phyloP scores from a whole-genome alignment of 2,113 vertebrate species.

The Thermophis baileyi region DNA sequence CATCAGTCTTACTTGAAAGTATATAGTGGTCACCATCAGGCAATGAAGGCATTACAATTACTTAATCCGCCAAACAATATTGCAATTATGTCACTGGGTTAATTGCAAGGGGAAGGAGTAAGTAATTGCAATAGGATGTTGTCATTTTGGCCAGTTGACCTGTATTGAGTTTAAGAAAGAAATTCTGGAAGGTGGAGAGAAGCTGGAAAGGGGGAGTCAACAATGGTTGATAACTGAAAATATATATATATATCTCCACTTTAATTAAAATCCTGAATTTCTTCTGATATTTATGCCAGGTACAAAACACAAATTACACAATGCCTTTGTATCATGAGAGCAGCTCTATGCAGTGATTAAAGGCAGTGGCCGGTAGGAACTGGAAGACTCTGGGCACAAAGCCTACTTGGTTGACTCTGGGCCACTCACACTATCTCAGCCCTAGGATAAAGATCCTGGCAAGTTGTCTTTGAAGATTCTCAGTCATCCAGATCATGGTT shows the following conservation, averaged over 20 bases:
- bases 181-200: neutral
- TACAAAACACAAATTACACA: neutral
- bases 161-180: neutral
- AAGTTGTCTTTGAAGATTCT: neutral
- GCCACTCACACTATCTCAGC: neutral
- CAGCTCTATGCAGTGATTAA: neutral
- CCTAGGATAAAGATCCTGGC: neutral
- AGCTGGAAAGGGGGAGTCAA: too few relatives aligned
- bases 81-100: neutral
- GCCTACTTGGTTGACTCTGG: neutral
- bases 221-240: too few relatives aligned
- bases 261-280: neutral
- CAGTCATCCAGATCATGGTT: too few relatives aligned
- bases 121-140: neutral
- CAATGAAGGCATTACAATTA: neutral
- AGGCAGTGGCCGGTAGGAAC: neutral
- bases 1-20: neutral
- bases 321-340: neutral
- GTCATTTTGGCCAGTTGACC: neutral
- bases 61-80: neutral
- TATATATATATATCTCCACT: too few relatives aligned
- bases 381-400: neutral
- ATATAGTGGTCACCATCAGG: neutral
- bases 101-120: neutral
- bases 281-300: neutral